Percentiles rank a stretch among this genome's conserved stretches.
phyloP scores from a whole-genome alignment of 2,113 vertebrate genomes.

The Entosphenus tridentatus region DNA sequence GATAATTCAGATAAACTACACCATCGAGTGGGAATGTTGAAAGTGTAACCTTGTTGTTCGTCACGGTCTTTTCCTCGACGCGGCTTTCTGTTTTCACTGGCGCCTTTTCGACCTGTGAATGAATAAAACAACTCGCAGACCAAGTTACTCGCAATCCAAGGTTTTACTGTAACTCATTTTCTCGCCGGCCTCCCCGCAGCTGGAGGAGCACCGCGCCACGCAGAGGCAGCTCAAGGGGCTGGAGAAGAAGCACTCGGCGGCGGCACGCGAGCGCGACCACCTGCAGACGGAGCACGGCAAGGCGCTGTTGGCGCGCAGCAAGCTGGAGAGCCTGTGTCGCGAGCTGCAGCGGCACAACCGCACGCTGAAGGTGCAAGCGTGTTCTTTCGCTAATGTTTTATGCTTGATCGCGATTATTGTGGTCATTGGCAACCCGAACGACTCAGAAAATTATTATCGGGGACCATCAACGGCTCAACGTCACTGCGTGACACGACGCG shows the following conservation, averaged over 20 bases:
- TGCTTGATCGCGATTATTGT: no score
- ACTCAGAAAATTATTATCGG: neutral
- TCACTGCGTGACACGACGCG: neutral
- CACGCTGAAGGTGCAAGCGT: conserved; percentile 48
- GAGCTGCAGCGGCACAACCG: conserved; percentile 93
- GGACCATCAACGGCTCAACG: neutral
- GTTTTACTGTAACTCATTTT: no score
- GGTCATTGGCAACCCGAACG: no score
- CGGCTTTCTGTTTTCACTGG: no score
- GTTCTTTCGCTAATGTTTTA: no score
- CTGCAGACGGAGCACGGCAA: conserved; percentile 83
- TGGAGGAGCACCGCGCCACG: conserved; percentile 72
- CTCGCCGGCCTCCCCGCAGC: conserved; percentile 18
- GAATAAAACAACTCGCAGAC: no score
- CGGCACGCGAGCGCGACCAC: conserved; percentile 84
- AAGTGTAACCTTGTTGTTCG: no score
- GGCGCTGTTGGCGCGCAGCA: conserved; percentile 79
- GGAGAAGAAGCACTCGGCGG: conserved; percentile 84
- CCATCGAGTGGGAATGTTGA: no score
- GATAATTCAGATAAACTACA: no score
- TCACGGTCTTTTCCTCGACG: no score
- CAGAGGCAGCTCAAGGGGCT: conserved; percentile 78
- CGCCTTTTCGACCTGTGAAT: no score
- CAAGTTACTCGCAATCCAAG: no score
- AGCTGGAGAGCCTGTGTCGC: conserved; percentile 77